Evolutionary conservation across 2,797 vertebrate genomes (phyloP), one percentile per base, ranked within the genome.

Genomic region (Nannoperca obscura): DNA sequence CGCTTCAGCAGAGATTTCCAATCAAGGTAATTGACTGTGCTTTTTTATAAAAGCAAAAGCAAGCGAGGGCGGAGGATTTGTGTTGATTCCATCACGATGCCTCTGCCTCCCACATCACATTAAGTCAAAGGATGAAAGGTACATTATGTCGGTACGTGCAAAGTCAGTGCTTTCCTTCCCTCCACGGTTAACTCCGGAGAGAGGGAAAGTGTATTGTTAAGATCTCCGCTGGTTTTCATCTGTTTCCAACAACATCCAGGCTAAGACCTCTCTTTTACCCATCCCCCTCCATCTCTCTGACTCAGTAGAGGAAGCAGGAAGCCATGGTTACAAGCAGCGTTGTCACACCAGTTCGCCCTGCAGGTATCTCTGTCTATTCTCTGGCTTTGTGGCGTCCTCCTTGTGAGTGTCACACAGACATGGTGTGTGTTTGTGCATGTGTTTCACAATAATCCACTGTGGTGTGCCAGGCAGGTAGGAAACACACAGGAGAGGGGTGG

Each of bases 1-100:
- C 81, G 65, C 79, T 53, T 77, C 77, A 32, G 38, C 66, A 74
- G 67, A 84, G 79, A 80, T 88, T 88, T 88, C 75, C 84, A 87
- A 86, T 89, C 74, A 83, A 52, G 71, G 50, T 81, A 81, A 85
- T 80, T 82, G 69, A 78, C 53, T 63, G 19, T 49, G 15, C 50
- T 66, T 52, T 58, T 70, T 68, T n/a, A 24, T 38, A 32, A 61
- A 71, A 32, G 63, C 55, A 14, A 50, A 62, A 76, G 38, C 32
- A 55, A 24, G 59, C 24, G 32, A 52, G 71, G 65, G 40, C 1
- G 7, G 34, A 64, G 64, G 74, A 55, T 79, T 78, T 81, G 65
- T 59, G 76, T 74, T 81, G 72, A 83, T 66, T 68, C 70, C 38
- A 17, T 79, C 68, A 8, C 12, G 19, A 46, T 47, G 74, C 50